Evolutionary conservation across 2,888 invertebrate species (phyloP).

Genomic region (Limulus polyphemus): DNA sequence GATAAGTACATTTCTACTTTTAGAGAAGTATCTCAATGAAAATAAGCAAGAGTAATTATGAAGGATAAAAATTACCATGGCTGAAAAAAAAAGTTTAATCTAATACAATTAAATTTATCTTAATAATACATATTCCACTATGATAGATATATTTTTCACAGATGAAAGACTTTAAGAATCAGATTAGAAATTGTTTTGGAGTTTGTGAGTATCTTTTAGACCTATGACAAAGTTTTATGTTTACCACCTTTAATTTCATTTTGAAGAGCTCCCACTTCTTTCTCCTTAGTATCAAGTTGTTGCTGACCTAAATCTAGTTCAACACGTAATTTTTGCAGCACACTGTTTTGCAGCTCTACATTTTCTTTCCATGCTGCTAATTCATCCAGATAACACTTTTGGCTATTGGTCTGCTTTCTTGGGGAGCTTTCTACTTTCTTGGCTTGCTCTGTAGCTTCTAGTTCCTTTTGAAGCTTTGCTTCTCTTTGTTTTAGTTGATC

Average conservation of each 20-base stretch:
- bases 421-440: neutral
- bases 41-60: too few species aligned
- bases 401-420: neutral
- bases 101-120: too few species aligned
- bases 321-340: neutral
- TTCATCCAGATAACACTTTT: neutral
- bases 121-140: too few species aligned
- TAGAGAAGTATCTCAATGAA: too few species aligned
- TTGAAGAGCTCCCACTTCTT: neutral
- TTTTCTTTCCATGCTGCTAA: constrained; percentile 1
- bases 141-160: too few species aligned
- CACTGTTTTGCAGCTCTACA: neutral
- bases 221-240: neutral
- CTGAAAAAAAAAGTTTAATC: too few species aligned
- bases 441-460: neutral
- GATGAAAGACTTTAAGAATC: too few species aligned
- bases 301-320: neutral
- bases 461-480: too few species aligned
- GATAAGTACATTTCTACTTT: too few species aligned
- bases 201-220: too few species aligned
- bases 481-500: neutral
- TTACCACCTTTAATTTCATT: neutral
- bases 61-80: too few species aligned
- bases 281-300: neutral
- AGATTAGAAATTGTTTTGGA: too few species aligned